Evolutionary conservation across 2,888 invertebrate species (phyloP), one percentile per base, ranked within the genome.

Genomic region (Habrosyne pyritoides): DNA sequence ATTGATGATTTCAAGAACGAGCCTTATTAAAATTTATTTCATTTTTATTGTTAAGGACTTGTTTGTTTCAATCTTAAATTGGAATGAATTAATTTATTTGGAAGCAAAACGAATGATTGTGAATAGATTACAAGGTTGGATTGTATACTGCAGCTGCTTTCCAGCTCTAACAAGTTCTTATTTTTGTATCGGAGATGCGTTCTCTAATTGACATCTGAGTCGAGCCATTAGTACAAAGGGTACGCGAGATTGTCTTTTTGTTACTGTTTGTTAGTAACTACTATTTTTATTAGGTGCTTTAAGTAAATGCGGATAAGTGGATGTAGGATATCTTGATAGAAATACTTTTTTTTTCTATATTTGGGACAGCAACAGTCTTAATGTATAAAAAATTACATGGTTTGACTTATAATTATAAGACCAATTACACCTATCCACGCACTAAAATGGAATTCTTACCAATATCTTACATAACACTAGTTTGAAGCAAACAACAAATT

Each of bases 1-100:
- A 85, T 88, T 84, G 83, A 87, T 86, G 80, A 82, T 81, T 77
- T 72, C 64, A 67, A 74, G 67, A 73, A 71, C 63, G 68, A 64
- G 58, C 28, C 18, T 78, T 76, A 79, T 74, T 76, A 72, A 77
- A 79, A 79, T 72, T 67, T 67, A 68, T 74, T 67, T 66, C 66
- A 62, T 69, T 71, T 66, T 67, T 71, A 71, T 74, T 76, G 70
- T n/a, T 68, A 61, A 52, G 53, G 53, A 21, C 24, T 60, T 53
- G 50, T 48, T 46, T 50, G 50, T 53, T 24, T 18, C 49, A 52
- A 10, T 46, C 46, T 50, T 52, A 33, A 57, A 52, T 33, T 47
- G 51, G 53, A 47, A 42, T 42, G 33, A 51, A 51, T 47, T 28
- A 49, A 47, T 52, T 21, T 22, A 14, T 47, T 53, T 53, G 30